Evolutionary conservation across 1,140 invertebrate species (phyloP).

Genomic region (Harpegnathos saltator): DNA sequence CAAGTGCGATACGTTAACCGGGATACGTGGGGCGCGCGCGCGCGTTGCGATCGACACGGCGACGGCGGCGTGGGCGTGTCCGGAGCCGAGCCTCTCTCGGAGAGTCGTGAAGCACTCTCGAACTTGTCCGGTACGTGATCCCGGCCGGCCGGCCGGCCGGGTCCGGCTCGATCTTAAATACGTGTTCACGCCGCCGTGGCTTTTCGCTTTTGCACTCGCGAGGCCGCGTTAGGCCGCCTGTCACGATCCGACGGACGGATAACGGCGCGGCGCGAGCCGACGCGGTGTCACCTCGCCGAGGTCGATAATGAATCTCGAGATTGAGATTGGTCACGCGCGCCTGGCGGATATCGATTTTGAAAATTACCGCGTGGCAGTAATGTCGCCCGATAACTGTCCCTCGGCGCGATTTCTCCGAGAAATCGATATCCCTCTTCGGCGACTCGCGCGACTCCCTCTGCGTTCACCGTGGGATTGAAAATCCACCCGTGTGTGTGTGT

Average conservation of each 20-base stretch:
- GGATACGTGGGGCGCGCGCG: background rate
- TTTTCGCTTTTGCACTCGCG: slow-evolving; percentile 64
- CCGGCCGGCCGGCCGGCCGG: slow-evolving; percentile 23
- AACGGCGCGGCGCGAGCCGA: slow-evolving; percentile 12
- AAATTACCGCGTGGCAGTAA: slow-evolving; percentile 44
- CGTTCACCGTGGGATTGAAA: slow-evolving; percentile 42
- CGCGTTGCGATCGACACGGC: slow-evolving; percentile 6
- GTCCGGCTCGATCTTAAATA: slow-evolving; percentile 62
- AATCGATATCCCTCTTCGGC: slow-evolving; percentile 27
- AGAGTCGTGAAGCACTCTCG: slow-evolving; percentile 62
- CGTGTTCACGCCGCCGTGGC: slow-evolving; percentile 48
- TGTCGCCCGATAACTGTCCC: slow-evolving; percentile 27
- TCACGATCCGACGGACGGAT: slow-evolving; percentile 56
- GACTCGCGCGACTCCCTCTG: background rate
- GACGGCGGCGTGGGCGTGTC: slow-evolving; percentile 53
- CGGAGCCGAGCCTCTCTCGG: background rate
- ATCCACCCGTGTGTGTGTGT: slow-evolving; percentile 24
- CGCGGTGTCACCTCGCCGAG: slow-evolving; percentile 47
- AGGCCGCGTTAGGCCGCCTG: slow-evolving; percentile 9
- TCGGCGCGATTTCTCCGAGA: slow-evolving; percentile 62
- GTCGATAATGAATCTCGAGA: slow-evolving; percentile 66
- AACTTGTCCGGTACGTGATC: slow-evolving; percentile 63
- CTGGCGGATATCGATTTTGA: slow-evolving; percentile 56
- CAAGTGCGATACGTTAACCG: slow-evolving; percentile 41
- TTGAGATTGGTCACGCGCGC: slow-evolving; percentile 67